Evolutionary conservation across 2,888 invertebrate genomes (phyloP), one percentile per base, ranked within the genome.

Genomic region (Odontocerum albicorne): DNA sequence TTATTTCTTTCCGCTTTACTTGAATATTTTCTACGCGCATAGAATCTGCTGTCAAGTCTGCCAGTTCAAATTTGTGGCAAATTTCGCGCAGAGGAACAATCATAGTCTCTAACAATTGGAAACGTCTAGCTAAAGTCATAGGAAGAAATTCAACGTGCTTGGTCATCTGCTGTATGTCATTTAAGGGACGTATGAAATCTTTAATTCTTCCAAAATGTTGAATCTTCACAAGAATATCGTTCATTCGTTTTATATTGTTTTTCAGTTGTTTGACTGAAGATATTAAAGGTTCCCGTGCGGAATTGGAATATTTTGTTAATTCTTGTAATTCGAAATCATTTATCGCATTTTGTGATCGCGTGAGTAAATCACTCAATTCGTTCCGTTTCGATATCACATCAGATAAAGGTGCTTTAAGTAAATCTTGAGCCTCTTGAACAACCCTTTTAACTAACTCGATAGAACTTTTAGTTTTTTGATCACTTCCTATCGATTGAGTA

Each of bases 1-100:
- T 55, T 67, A 74, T 71, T 66, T 72, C 72, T 38, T 63, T 62
- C 35, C 74, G 64, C 13, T 69, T 65, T 31, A 57, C 61, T 63
- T 33, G 7, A 13, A 45, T 45, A 12, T 45, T 33, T 17, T 19
- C n/a, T 20, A 19, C 13, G 19, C 8, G n/a, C 20, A 19, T 33
- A 3, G 33, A 13, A 33, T 55, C 44, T n/a, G 45, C 6, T 20
- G 57, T 46, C 12, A 56, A 21, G 44, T 61, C 54, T 2, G 58
- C 58, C 1, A 56, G 17, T 36, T 61, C 61, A 42, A 54, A 61
- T 22, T 49, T 49, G 31, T 56, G 61, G 19, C 61, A 61, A 33
- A 61, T 50, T 51, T 58, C 61, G 16, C 53, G 47, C 10, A 61
- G 39, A 6, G 61, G 58, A 4, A 45, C 47, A 39, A 61, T 61